Evolutionary conservation across 2,888 invertebrate genomes (phyloP), one percentile per base, ranked within the genome.

Genomic region (Hipparchia sbordonii): DNA sequence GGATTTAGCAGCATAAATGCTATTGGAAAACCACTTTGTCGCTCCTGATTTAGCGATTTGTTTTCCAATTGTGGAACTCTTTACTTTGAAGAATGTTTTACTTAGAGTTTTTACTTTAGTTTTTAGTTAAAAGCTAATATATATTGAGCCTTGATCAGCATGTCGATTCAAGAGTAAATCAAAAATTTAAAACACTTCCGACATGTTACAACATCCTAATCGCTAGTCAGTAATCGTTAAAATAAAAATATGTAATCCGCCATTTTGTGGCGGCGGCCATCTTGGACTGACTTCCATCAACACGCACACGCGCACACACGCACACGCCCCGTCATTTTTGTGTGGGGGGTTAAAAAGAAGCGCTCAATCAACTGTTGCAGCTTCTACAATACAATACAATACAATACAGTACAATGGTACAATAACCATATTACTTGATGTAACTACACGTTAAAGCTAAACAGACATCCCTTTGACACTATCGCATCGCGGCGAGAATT

Each of bases 381-480:
- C 48, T 9, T 70, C 57, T 71, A 57, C 8, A 13, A 73, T 39
- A 63, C 57, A 57, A 67, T 67, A 67, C n/a, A n/a, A n/a, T 23
- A 23, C 23, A 23, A 23, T 23, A 23, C 23, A 6, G 46, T 46
- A 46, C 48, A 68, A 68, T 60, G n/a, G 48, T 13, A 63, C 13
- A 72, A 23, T 23, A 23, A 23, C 23, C 23, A 23, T 23, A 23
- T 39, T 39, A 39, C 39, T 39, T 39, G 3, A 39, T 39, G 39
- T 39, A 39, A 39, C 39, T 39, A 5, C 39, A 39, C 70, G 67
- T 72, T 67, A 52, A 72, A 72, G 59, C 67, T 73, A 70, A 70
- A 70, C 63, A 67, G 65, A 63, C 65, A 72, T 62, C 62, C 67
- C 70, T 45, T 10, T 60, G 72, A 45, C 59, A 48, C 59, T 72